A percentile compares a stretch with the other conserved stretches of the same genome.
These are phyloP conservation scores for Himalopsyche anomala DNA, from an alignment of 2,888 invertebrate species.

Conservation along the genomic window DNA sequence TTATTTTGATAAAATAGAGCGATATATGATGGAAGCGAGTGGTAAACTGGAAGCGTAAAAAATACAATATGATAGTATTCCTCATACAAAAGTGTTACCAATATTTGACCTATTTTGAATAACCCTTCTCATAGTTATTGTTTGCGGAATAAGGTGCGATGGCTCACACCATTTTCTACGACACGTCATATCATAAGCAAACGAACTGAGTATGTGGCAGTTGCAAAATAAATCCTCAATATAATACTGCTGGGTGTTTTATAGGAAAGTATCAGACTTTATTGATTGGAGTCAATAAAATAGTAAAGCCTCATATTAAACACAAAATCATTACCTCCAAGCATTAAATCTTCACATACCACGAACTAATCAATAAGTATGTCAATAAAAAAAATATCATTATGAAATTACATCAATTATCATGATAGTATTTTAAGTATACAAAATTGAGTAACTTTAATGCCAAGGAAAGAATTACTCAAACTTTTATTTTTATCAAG, in stretches of 20 bases:
- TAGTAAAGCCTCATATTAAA: not conserved
- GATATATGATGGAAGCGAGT: not conserved
- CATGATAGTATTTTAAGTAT: too few species aligned
- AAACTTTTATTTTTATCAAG: too few species aligned
- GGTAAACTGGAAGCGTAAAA: slow-evolving; percentile 29
- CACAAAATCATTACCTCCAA: too few species aligned
- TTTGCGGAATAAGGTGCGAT: slow-evolving; percentile 28
- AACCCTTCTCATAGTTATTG: slow-evolving; percentile 23
- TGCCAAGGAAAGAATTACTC: too few species aligned
- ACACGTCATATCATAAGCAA: slow-evolving; percentile 12
- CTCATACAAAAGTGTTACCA: not conserved
- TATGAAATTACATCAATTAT: too few species aligned
- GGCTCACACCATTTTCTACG: not conserved
- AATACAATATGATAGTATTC: slow-evolving; percentile 36
- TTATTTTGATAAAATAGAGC: slow-evolving; percentile 22
- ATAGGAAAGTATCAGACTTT: not conserved
- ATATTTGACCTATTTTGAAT: slow-evolving; percentile 41
- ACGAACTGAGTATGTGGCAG: slow-evolving; percentile 4
- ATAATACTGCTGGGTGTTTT: not conserved
- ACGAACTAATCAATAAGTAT: too few species aligned
- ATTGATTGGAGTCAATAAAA: not conserved
- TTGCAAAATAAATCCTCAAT: slow-evolving; percentile 1
- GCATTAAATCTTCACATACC: too few species aligned
- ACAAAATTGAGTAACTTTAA: too few species aligned
- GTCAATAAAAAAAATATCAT: too few species aligned